Conservation (phyloP, 1,140 invertebrate species). For the Ooceraea biroi region DNA sequence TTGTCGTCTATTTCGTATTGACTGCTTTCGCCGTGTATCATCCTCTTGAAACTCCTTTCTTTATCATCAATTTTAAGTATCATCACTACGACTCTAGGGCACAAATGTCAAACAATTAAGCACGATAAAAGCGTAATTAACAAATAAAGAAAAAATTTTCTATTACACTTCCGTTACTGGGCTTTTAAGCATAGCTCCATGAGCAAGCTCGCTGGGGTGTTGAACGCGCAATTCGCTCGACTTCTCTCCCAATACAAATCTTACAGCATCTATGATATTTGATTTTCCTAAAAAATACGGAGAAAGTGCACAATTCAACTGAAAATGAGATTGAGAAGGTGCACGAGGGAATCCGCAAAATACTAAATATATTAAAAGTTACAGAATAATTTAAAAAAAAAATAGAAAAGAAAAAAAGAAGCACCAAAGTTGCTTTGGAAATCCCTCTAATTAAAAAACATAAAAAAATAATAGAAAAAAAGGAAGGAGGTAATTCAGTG, state of each 20-base stretch:
- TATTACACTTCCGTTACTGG: constrained; percentile 87
- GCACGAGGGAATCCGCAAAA: not conserved
- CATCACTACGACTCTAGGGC: constrained; percentile 93
- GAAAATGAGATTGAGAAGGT: not conserved
- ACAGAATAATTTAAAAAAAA: constrained; percentile 18
- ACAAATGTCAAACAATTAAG: constrained; percentile 61
- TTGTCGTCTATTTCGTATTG: constrained; percentile 96
- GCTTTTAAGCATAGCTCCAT: constrained; percentile 96
- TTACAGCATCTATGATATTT: constrained; percentile 99
- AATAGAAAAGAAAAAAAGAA: constrained; percentile 30
- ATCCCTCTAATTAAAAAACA: not conserved
- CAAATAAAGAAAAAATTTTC: constrained; percentile 1
- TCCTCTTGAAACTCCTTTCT: constrained; percentile 93
- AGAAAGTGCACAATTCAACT: not conserved
- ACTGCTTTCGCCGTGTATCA: constrained; percentile 94
- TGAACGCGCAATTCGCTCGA: constrained; percentile 96
- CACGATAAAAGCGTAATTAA: constrained; percentile 28
- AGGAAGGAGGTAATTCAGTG: not conserved
- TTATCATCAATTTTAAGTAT: constrained; percentile 93
- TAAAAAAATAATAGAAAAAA: not conserved
- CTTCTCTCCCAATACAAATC: constrained; percentile 99
- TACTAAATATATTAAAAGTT: not conserved
- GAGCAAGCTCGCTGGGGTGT: constrained; percentile 96
- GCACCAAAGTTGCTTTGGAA: constrained; percentile 29
- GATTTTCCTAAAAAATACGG: constrained; percentile 93